Evolutionary conservation across 2,797 vertebrate species (phyloP), one percentile per base, ranked within the genome.

Genomic region (Eutrigla gurnardus): DNA sequence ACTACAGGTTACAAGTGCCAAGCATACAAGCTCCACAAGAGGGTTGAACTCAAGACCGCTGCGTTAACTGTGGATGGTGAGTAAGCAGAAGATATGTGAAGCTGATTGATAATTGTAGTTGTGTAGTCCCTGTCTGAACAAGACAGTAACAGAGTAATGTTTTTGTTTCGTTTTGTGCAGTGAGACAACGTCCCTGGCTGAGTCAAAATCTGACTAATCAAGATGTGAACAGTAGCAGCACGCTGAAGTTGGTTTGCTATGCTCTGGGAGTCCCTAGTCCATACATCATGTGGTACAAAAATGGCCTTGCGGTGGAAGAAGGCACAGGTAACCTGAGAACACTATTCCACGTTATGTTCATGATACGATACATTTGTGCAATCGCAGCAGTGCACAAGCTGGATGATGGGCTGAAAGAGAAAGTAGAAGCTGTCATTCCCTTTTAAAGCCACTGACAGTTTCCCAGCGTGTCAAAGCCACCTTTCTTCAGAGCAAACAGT

Each of bases 221-320:
- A 86, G 92, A 94, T 15, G 95, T 98, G 54, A 98, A 98, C 91
- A 95, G 95, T 86, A 98, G 97, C 3, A 96, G 94, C 86, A 98
- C 96, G 43, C 92, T 98, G 78, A 78, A 77, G 2, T 93, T 98
- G 82, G 68, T 89, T 55, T 98, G 97, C 80, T 87, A 73, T 3
- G 97, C 95, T 13, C 72, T 64, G 0, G 97, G 97, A 33, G 95
- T 94, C 0, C 97, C 97, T 13, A 71, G 32, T 10, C 97, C 97
- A 0, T 37, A 58, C 55, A 91, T 98, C 70, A 88, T 52, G 0
- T 98, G 97, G 97, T 93, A 93, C 86, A 97, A 97, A 91, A 95
- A 98, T 0, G 92, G 94, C 0, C 77, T 93, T 75, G 90, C 64
- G 39, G 86, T 98, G 65, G 65, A 93, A 43, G 89, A 94, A 80